phyloP scores from a whole-genome alignment of 2,888 invertebrate genomes.

The Metellina segmentata region DNA sequence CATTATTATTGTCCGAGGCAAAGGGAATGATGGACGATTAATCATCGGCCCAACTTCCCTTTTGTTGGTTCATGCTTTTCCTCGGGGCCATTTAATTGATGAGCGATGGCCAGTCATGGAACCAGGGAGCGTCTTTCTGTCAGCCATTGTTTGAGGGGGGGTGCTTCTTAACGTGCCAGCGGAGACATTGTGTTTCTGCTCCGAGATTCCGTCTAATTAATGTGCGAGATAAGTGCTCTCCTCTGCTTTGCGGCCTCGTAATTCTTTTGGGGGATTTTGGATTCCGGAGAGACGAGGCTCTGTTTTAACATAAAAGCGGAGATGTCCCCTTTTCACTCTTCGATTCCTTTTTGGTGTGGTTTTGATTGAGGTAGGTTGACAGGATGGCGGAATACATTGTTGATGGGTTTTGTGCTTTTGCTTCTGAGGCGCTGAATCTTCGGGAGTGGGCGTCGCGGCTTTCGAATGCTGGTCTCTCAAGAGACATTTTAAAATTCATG shows the following conservation, averaged over 20 bases:
- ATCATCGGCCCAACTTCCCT: conserved; percentile 42
- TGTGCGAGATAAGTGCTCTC: conserved; percentile 25
- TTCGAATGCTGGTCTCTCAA: too few species aligned
- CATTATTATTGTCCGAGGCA: conserved; percentile 65
- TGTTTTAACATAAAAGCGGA: too few species aligned
- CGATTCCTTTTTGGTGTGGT: too few species aligned
- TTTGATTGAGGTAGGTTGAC: too few species aligned
- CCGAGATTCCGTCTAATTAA: conserved; percentile 13
- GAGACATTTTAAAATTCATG: too few species aligned
- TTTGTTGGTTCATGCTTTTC: conserved; percentile 47
- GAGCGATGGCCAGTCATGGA: neutral
- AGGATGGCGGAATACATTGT: too few species aligned
- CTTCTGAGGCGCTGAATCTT: too few species aligned
- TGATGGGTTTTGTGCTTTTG: too few species aligned
- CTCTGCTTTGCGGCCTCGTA: neutral
- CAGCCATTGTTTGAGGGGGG: conserved; percentile 12
- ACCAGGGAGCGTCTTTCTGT: neutral
- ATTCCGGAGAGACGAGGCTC: neutral
- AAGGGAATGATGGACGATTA: conserved; percentile 41
- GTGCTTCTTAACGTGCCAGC: conserved; percentile 20
- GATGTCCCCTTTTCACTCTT: too few species aligned
- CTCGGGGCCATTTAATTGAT: conserved; percentile 41
- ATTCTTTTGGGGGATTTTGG: neutral
- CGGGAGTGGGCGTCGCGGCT: too few species aligned
- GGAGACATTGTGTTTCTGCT: conserved; percentile 25